Base-by-base conservation (phyloP, 2,888 invertebrate genomes). In the Oxycera nigricornis region DNA sequence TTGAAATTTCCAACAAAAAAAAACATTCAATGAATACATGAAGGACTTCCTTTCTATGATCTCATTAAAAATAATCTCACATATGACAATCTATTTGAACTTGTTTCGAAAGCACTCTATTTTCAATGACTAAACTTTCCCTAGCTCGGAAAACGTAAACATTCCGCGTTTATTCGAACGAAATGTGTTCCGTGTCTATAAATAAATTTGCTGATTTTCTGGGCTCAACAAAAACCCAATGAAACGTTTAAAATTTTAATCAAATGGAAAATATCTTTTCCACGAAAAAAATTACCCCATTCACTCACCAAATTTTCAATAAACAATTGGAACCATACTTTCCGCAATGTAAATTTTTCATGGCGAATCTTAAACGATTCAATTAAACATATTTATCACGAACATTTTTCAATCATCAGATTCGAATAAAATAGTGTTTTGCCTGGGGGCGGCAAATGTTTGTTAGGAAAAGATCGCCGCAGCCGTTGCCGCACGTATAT, bases 141-240 rank as follows among this genome's bases (percentile, higher is more conserved):
- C 41, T 46, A 39, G n/a, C n/a, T 26, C 26, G 46, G n/a, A 67
- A 62, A 67, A 67, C 67, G 46, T 67, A 67, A 67, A 67, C 46
- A 67, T 41, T 67, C 31, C 39, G 26, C 41, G 24, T 41, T 67
- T 41, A 9, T 14, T 14, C 24, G 67, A 67, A 39, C 41, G 55
- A 41, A 67, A 30, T 67, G 39, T 62, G 39, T 62, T 67, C 24
- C 67, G 39, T 17, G 41, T 39, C 67, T 67, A 67, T 41, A 67
- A 67, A 67, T 67, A 67, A 67, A 67, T 7, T 46, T 46, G 17
- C 4, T 11, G 17, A 35, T 35, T 14, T 46, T 14, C 17, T 46
- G 14, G 59, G 1, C 2, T 11, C 30, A 20, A 2, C 11, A 30
- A 7, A n/a, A 20, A 7, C 7, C 24, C 17, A 2, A 24, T 26